Percentiles rank a stretch among this genome's conserved stretches.
phyloP scores from a whole-genome alignment of 2,888 invertebrate species.

The Elegia similella region DNA sequence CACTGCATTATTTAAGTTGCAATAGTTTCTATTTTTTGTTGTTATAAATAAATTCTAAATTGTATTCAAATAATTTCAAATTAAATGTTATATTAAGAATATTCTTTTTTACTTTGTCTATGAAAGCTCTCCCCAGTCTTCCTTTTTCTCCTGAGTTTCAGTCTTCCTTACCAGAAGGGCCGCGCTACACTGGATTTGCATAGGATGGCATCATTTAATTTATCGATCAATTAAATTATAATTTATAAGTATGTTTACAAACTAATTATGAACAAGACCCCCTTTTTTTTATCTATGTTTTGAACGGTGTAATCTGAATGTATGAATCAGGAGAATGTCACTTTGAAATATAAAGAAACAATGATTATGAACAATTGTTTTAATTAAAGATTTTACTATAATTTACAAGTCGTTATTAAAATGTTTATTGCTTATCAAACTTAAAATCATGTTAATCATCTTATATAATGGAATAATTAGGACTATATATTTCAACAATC shows the following conservation, averaged over 20 bases:
- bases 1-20: not conserved
- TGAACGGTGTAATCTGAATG: too few relatives aligned
- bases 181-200: too few relatives aligned
- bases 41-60: not conserved
- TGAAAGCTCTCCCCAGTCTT: too few relatives aligned
- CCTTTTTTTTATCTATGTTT: too few relatives aligned
- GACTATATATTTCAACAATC: not conserved
- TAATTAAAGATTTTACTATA: constrained; percentile 37
- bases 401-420: constrained; percentile 34
- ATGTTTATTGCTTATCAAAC: constrained; percentile 4
- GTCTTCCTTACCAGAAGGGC: too few relatives aligned
- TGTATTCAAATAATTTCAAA: constrained; percentile 1
- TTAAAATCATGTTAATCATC: not conserved
- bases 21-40: not conserved
- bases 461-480: constrained; percentile 8
- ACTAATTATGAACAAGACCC: too few relatives aligned
- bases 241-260: too few relatives aligned
- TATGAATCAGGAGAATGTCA: not conserved
- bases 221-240: too few relatives aligned
- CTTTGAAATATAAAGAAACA: not conserved
- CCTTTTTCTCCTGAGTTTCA: too few relatives aligned
- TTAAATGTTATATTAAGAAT: not conserved
- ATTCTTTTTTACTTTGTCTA: not conserved
- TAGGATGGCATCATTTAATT: too few relatives aligned
- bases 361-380: constrained; percentile 29